These are phyloP conservation scores for Chlorospingus flavigularis DNA, from an alignment of 2,797 vertebrate genomes.

Conservation along the genomic window DNA sequence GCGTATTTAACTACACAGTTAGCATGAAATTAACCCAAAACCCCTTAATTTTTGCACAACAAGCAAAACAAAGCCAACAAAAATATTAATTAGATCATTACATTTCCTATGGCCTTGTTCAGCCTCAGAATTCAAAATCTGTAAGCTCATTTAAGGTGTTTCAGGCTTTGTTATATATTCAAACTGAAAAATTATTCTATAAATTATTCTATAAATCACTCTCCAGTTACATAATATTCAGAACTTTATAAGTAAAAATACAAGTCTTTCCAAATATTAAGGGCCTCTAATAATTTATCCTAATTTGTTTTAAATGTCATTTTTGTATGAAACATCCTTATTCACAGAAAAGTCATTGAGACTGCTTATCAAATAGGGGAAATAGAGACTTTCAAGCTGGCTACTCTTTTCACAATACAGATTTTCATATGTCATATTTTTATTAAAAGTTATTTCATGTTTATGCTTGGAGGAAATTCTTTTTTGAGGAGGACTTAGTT, in stretches of 20 bases:
- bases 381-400: conserved; percentile 15
- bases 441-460: conserved; percentile 30
- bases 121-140: background rate
- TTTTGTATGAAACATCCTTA: background rate
- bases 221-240: background rate
- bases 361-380: conserved; percentile 14
- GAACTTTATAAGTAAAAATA: background rate
- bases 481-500: background rate
- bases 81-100: background rate
- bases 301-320: background rate
- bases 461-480: background rate
- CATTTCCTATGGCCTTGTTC: background rate
- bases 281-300: background rate
- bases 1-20: background rate
- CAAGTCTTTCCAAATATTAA: background rate
- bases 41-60: accelerated
- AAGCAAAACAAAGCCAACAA: background rate
- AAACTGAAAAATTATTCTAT: background rate
- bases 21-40: background rate
- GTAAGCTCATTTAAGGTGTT: background rate
- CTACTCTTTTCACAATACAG: background rate
- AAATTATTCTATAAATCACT: background rate
- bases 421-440: background rate
- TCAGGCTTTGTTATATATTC: background rate
- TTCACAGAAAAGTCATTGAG: conserved; percentile 2